These are phyloP conservation scores for Masticophis lateralis DNA, from an alignment of 2,797 vertebrate genomes.

Conservation along the genomic window DNA sequence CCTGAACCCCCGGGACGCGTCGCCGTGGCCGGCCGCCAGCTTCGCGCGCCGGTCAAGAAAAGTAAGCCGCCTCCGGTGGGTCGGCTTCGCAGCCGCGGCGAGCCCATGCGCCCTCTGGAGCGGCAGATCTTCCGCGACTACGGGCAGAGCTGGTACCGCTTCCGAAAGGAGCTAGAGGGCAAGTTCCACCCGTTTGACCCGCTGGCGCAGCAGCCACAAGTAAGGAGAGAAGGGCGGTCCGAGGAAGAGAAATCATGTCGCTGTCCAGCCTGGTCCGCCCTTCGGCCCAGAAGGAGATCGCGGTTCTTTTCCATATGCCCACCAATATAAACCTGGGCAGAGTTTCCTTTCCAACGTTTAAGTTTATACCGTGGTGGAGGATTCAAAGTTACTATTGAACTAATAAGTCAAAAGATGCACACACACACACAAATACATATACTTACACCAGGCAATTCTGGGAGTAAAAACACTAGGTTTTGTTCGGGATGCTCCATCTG, in stretches of 20 bases:
- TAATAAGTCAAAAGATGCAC: background rate
- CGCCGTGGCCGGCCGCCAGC: conserved; percentile 22
- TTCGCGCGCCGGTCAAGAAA: conserved; percentile 63
- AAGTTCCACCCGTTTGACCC: conserved; percentile 79
- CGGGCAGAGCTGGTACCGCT: conserved; percentile 81
- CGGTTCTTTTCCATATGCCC: background rate
- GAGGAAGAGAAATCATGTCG: background rate
- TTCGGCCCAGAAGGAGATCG: background rate
- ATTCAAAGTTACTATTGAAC: background rate
- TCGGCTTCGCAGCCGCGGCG: background rate
- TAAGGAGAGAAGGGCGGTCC: conserved; percentile 49
- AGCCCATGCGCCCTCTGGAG: conserved; percentile 38
- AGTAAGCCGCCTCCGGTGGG: conserved; percentile 46
- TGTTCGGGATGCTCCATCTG: background rate
- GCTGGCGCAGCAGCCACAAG: conserved; percentile 84
- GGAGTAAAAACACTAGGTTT: background rate
- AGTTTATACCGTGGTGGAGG: background rate
- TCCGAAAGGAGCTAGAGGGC: conserved; percentile 78
- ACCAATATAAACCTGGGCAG: background rate
- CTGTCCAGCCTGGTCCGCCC: background rate
- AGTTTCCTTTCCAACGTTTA: background rate
- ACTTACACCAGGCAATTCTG: background rate
- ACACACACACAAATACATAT: no score
- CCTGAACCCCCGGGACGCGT: conserved; percentile 17
- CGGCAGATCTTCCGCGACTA: conserved; percentile 80